Conservation (phyloP, 1,140 invertebrate species). For the Paraescarpia echinospica region DNA sequence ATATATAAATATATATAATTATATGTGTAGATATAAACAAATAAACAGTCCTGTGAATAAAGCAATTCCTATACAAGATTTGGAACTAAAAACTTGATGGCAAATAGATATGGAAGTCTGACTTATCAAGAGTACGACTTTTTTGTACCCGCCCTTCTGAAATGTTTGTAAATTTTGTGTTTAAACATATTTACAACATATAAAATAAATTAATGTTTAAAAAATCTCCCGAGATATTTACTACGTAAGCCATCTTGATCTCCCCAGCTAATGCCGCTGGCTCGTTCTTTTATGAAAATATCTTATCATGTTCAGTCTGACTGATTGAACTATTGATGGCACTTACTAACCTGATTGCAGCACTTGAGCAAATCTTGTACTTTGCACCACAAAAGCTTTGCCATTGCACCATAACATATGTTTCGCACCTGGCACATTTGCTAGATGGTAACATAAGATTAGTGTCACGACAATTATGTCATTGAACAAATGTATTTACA, state of each 20-base stretch:
- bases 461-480: background rate
- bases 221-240: background rate
- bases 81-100: too few relatives aligned
- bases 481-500: background rate
- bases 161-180: too few relatives aligned
- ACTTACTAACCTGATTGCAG: background rate
- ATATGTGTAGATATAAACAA: slow-evolving; percentile 1
- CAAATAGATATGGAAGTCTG: too few relatives aligned
- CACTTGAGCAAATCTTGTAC: background rate
- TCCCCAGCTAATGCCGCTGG: background rate
- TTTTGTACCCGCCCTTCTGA: too few relatives aligned
- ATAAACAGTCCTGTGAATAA: background rate
- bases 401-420: background rate
- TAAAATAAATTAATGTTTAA: too few relatives aligned
- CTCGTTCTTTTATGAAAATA: background rate
- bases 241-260: background rate
- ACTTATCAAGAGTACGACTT: too few relatives aligned
- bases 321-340: background rate
- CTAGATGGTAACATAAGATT: background rate
- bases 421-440: background rate
- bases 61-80: too few relatives aligned
- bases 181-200: too few relatives aligned
- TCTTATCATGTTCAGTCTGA: background rate
- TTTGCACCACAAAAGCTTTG: background rate
- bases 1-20: background rate